phyloP scores from a whole-genome alignment of 1,140 invertebrate genomes.

The Amyelois transitella region DNA sequence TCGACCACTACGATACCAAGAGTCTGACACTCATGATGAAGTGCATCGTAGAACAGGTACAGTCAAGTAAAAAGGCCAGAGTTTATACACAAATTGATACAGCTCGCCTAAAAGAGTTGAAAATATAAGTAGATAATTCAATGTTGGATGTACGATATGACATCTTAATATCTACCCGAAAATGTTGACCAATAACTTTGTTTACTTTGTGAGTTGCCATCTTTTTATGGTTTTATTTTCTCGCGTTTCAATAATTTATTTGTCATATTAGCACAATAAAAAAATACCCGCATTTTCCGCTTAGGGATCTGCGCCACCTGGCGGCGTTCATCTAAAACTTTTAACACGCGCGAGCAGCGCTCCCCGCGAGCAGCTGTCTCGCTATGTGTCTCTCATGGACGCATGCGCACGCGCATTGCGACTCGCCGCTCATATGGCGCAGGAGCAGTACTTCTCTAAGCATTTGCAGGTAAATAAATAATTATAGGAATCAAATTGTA shows the following conservation, averaged over 20 bases:
- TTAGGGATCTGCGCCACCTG: constrained; percentile 76
- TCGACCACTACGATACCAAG: constrained; percentile 39
- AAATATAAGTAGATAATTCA: not conserved
- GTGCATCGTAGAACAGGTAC: constrained; percentile 74
- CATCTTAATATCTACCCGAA: not conserved
- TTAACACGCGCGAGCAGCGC: constrained; percentile 73
- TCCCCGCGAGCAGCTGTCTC: constrained; percentile 72
- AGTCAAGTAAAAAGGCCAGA: too few relatives aligned
- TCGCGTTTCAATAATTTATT: too few relatives aligned
- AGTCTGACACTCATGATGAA: constrained; percentile 74
- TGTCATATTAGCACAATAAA: too few relatives aligned
- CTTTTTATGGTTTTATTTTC: too few relatives aligned
- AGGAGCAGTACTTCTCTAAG: constrained; percentile 65
- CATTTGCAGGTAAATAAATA: constrained; percentile 61
- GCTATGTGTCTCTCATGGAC: constrained; percentile 68
- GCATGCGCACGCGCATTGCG: constrained; percentile 75
- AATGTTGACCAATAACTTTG: too few relatives aligned
- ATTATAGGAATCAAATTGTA: too few relatives aligned
- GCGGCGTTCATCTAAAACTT: constrained; percentile 77
- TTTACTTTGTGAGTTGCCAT: too few relatives aligned
- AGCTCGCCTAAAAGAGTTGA: not conserved
- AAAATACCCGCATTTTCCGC: too few relatives aligned
- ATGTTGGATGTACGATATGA: too few relatives aligned
- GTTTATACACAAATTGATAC: too few relatives aligned
- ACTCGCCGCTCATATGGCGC: constrained; percentile 71